Percentiles rank a stretch among this genome's conserved stretches.
Conservation (phyloP, 2,797 vertebrate genomes). For the Acropternis orthonyx region DNA sequence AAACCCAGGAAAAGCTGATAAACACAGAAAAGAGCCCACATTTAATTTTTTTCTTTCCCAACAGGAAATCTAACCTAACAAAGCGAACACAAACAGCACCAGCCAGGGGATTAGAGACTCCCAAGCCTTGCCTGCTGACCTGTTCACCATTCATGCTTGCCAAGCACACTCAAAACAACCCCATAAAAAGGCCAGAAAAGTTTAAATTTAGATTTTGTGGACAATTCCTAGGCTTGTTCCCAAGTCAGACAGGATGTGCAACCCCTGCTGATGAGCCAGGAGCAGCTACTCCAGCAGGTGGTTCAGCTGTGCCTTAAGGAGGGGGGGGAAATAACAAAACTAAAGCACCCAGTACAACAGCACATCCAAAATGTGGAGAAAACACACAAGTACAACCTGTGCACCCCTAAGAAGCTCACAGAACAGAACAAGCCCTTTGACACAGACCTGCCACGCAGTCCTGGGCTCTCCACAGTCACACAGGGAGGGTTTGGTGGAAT, state of each 20-base stretch:
- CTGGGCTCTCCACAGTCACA: not conserved
- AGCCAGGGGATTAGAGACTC: not conserved
- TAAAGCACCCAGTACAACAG: not conserved
- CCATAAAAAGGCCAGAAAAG: not conserved
- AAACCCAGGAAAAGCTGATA: not conserved
- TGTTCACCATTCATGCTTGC: not conserved
- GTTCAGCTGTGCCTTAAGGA: not conserved
- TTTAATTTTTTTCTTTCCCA: not conserved
- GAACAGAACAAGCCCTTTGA: not conserved
- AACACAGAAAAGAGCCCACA: not conserved
- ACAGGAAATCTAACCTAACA: not conserved
- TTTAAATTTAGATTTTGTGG: not conserved
- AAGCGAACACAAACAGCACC: not conserved
- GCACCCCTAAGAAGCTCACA: fast-evolving
- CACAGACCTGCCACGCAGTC: not conserved
- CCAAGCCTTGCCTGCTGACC: not conserved
- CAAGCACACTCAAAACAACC: not conserved
- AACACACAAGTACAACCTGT: not conserved
- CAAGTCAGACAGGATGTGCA: not conserved
- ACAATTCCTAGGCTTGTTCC: not conserved
- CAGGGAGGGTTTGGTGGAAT: not conserved
- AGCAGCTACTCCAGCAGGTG: not conserved
- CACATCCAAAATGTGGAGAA: not conserved
- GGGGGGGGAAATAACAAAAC: fast-evolving
- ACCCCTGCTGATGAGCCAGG: not conserved